phyloP scores from a whole-genome alignment of 2,888 invertebrate genomes.

The Cancer borealis region DNA sequence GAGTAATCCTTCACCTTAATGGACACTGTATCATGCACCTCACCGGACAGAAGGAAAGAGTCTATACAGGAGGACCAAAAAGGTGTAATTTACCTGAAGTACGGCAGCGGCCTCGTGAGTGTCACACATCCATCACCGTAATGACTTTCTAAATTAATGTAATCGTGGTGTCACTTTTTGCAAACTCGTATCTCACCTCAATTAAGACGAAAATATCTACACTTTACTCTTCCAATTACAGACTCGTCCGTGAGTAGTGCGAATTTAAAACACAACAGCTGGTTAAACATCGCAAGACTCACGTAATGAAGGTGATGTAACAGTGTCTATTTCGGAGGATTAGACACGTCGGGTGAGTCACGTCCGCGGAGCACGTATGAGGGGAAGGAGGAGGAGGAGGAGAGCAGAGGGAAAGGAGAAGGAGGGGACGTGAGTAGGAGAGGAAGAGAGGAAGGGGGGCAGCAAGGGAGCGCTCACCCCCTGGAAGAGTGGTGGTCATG shows the following conservation, averaged over 20 bases:
- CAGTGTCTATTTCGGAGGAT: slow-evolving; percentile 9
- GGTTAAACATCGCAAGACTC: background rate
- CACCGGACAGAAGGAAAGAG: background rate
- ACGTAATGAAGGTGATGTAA: background rate
- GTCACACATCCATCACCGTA: background rate
- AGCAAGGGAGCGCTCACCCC: background rate
- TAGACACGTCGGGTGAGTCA: slow-evolving; percentile 31
- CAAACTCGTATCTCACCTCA: slow-evolving; percentile 37
- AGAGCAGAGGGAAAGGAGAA: background rate
- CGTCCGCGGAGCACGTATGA: background rate
- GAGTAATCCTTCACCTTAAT: background rate
- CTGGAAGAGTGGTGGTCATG: background rate
- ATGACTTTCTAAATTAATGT: slow-evolving; percentile 40
- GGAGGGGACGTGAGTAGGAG: background rate
- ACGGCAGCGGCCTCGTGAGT: slow-evolving; percentile 5
- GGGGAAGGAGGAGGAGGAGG: background rate
- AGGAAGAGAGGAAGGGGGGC: background rate
- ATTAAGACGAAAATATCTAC: slow-evolving; percentile 40
- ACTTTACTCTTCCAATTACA: background rate
- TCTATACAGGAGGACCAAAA: background rate
- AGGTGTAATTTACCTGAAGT: background rate
- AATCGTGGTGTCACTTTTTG: slow-evolving; percentile 37
- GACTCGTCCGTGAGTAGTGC: slow-evolving; percentile 29
- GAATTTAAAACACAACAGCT: slow-evolving; percentile 34
- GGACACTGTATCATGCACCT: background rate